These are phyloP conservation scores for Pararge aegeria DNA, from an alignment of 1,140 invertebrate species.

Conservation along the genomic window DNA sequence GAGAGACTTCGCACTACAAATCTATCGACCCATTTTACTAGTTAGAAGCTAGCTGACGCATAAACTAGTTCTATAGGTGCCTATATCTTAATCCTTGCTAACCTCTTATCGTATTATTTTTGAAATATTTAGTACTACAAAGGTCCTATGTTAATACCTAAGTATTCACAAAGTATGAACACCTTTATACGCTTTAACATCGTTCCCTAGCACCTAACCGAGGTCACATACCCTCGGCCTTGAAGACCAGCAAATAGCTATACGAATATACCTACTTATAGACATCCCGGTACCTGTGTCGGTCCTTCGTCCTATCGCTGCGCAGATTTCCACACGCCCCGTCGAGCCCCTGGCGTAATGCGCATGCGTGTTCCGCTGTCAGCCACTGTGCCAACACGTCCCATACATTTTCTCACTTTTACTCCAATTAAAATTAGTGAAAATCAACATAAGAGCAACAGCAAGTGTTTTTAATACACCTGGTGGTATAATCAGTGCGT, in stretches of 20 bases:
- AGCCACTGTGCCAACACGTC: conserved; percentile 60
- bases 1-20: too few species aligned
- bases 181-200: not conserved
- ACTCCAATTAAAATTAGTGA: conserved; percentile 27
- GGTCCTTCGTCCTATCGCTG: conserved; percentile 63
- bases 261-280: conserved; percentile 3
- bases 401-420: conserved; percentile 42
- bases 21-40: too few species aligned
- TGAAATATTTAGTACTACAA: too few species aligned
- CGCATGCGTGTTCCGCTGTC: conserved; percentile 66
- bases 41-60: too few species aligned
- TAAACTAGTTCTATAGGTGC: too few species aligned
- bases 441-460: not conserved
- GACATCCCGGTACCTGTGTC: conserved; percentile 39
- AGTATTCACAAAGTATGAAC: too few species aligned
- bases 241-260: conserved; percentile 47
- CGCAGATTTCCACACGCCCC: conserved; percentile 60
- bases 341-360: conserved; percentile 52
- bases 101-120: too few species aligned
- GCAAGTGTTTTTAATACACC: not conserved
- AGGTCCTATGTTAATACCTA: too few species aligned
- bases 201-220: conserved; percentile 16
- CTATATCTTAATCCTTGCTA: too few species aligned
- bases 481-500: conserved; percentile 8
- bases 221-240: conserved; percentile 60